Evolutionary conservation across 1,140 invertebrate genomes (phyloP), one percentile per base, ranked within the genome.

Genomic region (Megalopta genalis): DNA sequence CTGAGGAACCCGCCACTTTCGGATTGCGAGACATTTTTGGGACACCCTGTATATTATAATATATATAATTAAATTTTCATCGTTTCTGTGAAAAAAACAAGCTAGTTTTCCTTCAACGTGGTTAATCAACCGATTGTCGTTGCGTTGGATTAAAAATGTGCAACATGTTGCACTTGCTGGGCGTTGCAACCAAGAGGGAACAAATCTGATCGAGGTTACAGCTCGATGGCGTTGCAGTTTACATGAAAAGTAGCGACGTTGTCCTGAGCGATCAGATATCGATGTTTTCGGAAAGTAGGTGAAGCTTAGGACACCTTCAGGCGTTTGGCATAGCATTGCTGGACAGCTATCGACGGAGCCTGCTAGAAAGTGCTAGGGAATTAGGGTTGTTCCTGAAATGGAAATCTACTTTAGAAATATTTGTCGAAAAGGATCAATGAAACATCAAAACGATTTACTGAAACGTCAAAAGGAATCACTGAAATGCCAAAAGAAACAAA

Each of bases 281-380:
- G 54, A 57, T 57, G 54, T 57, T 57, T 57, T 57, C 54, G n/a
- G 54, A 57, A 57, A n/a, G 54, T 57, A 57, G 54, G 54, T n/a
- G 54, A 57, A 57, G 21, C 54, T 57, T 57, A 8, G 54, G 54
- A 57, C 21, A 57, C 54, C 54, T n/a, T 57, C 21, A n/a, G 6
- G 21, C n/a, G 54, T 21, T 57, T 57, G 54, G 9, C 54, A n/a
- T 57, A 57, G 54, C 9, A 7, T 57, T 21, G 21, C 18, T 6
- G 54, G 21, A 57, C n/a, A n/a, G n/a, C 8, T 57, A 57, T 21
- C 21, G 54, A 57, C 9, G 54, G 10, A 46, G 8, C n/a, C 21
- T 57, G 6, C 2, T 57, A 8, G 52, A 8, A n/a, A 21, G 18
- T 57, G n/a, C 21, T n/a, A n/a, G n/a, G 54, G n/a, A 57, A 57